Evolutionary conservation across 2,797 vertebrate genomes (phyloP), one percentile per base, ranked within the genome.

Genomic region (Typhlichthys eigenmanni): DNA sequence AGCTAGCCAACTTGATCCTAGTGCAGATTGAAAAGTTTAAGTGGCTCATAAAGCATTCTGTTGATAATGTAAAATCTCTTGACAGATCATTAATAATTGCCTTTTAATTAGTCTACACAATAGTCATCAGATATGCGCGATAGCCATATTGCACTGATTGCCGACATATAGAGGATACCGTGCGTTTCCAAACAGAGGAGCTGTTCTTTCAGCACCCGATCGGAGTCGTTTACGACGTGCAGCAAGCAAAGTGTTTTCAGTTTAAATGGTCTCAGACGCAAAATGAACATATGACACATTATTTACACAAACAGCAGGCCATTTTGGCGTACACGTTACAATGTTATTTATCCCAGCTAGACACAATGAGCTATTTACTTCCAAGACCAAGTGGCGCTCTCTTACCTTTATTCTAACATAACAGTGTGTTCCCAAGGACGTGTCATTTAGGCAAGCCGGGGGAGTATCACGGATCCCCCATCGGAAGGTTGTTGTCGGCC

Each of bases 371-470:
- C 5, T 50, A 17, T 32, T 46, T 29, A 55, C 45, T 59, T 13
- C 13, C 34, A 38, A 38, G 34, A 38, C 34, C 34, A 38, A 38
- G 34, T 38, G 34, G 34, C 34, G 34, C 34, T 38, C 34, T 38
- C 34, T 38, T 38, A 98, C 97, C 97, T 98, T 98, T 85, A 97
- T 95, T 71, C 95, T 78, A 64, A 98, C 95, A 87, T 98, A 98
- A 89, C 96, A 98, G 92, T 98, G 97, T 60, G 97, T 98, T 71
- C 97, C 97, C 93, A 97, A 87, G 82, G 95, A 95, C 87, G 95
- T 95, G 93, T 98, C 96, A 87, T 89, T 94, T 78, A 98, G 86
- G 83, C 96, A 97, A 53, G 94, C 92, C 2, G 97, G 96, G 3
- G 95, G 93, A 56, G 89, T 92, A 63, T 96, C 95, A 24, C 96